Evolutionary conservation across 2,888 invertebrate genomes (phyloP).

Genomic region (Crocallis elinguaria): DNA sequence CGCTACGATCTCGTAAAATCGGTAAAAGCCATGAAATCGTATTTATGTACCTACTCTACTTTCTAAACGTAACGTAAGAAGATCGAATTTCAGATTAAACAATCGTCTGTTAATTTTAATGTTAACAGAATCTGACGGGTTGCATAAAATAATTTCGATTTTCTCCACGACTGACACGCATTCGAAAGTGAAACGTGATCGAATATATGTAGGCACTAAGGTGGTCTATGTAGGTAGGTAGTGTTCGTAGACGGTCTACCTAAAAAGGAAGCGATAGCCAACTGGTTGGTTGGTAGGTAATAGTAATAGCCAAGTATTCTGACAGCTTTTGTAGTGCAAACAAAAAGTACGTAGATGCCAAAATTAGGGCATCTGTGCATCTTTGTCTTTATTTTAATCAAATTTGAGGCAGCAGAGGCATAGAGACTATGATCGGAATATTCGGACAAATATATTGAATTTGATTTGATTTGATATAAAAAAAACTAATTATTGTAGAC

Average conservation of each 20-base stretch:
- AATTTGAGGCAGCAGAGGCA: too few species aligned
- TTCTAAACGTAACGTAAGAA: constrained; percentile 50
- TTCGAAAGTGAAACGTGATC: constrained; percentile 52
- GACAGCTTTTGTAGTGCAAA: too few species aligned
- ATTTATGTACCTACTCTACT: constrained; percentile 63
- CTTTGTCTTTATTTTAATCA: too few species aligned
- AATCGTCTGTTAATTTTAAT: constrained; percentile 7
- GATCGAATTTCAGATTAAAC: constrained; percentile 9
- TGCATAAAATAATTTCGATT: constrained; percentile 59
- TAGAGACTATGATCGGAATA: too few species aligned
- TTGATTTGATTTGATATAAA: too few species aligned
- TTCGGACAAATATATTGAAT: too few species aligned
- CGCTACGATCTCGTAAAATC: constrained; percentile 32
- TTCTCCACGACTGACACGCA: constrained; percentile 31
- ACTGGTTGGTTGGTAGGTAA: too few species aligned
- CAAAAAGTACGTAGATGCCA: too few species aligned
- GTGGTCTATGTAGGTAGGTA: constrained; percentile 1
- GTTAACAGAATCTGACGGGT: constrained; percentile 50
- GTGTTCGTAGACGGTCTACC: neutral
- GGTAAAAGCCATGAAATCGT: constrained; percentile 49
- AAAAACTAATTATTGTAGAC: too few species aligned
- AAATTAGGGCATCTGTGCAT: too few species aligned
- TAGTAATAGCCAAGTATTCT: too few species aligned
- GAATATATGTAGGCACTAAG: constrained; percentile 14
- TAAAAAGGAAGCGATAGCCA: neutral